Percentiles rank a stretch among this genome's conserved stretches.
Conservation (phyloP, 2,888 invertebrate species). For the Orthosia gracilis region DNA sequence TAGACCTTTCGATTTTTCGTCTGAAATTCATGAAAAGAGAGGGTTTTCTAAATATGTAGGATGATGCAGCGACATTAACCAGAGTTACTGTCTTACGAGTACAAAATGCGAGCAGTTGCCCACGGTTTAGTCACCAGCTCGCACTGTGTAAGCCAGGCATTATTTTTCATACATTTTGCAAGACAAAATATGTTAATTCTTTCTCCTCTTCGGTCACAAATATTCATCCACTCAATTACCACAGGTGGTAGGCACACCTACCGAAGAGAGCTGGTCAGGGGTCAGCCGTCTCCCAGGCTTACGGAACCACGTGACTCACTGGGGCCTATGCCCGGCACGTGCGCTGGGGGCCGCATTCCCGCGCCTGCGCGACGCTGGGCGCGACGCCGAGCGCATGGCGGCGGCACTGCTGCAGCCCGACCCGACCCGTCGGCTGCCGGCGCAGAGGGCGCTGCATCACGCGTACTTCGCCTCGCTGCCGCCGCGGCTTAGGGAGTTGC, state of each 20-base stretch:
- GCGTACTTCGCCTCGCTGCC: conserved; percentile 98
- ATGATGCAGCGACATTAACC: too few relatives aligned
- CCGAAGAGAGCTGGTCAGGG: conserved; percentile 98
- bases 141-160: too few relatives aligned
- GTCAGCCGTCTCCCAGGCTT: conserved; percentile 97
- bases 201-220: too few relatives aligned
- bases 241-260: conserved; percentile 98
- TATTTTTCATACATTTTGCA: too few relatives aligned
- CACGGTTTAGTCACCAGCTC: too few relatives aligned
- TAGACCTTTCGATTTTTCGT: too few relatives aligned
- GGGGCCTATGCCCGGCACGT: conserved; percentile 94
- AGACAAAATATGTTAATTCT: too few relatives aligned
- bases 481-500: conserved; percentile 96
- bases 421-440: conserved; percentile 96
- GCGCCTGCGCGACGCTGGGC: conserved; percentile 96
- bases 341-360: conserved; percentile 97
- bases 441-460: conserved; percentile 96
- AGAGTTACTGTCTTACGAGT: too few relatives aligned
- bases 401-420: conserved; percentile 96
- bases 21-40: too few relatives aligned
- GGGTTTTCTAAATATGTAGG: too few relatives aligned
- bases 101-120: too few relatives aligned
- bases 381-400: conserved; percentile 97
- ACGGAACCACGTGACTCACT: conserved; percentile 92
- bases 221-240: too few relatives aligned